Evolutionary conservation across 2,888 invertebrate species (phyloP).

Genomic region (Metallyticus violacea): DNA sequence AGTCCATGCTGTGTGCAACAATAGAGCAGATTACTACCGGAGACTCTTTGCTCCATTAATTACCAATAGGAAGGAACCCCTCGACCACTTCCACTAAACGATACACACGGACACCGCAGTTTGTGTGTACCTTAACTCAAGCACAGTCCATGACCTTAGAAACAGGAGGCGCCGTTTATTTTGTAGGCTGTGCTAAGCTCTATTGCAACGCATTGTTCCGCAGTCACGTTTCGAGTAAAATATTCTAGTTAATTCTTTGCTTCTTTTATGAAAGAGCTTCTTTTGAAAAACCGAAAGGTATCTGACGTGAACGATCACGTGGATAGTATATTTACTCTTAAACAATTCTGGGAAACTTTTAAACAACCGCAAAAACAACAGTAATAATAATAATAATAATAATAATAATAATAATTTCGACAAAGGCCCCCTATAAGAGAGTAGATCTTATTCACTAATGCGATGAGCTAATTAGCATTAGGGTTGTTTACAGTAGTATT

Average conservation of each 20-base stretch:
- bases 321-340: too few species aligned
- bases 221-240: background rate
- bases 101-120: background rate
- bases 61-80: slow-evolving; percentile 24
- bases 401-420: too few species aligned
- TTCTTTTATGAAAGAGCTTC: too few species aligned
- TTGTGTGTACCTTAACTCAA: background rate
- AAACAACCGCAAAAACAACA: too few species aligned
- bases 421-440: too few species aligned
- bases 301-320: too few species aligned
- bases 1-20: background rate
- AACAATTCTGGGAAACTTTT: too few species aligned
- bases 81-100: background rate
- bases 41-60: slow-evolving; percentile 25
- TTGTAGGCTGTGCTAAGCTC: background rate
- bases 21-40: background rate
- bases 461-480: too few species aligned
- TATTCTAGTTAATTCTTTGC: background rate
- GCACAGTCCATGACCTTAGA: background rate
- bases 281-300: too few species aligned
- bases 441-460: too few species aligned
- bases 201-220: background rate
- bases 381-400: too few species aligned
- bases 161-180: background rate
- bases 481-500: too few species aligned